These are phyloP conservation scores for Corapipo altera DNA, from an alignment of 2,113 vertebrate species.

Conservation along the genomic window DNA sequence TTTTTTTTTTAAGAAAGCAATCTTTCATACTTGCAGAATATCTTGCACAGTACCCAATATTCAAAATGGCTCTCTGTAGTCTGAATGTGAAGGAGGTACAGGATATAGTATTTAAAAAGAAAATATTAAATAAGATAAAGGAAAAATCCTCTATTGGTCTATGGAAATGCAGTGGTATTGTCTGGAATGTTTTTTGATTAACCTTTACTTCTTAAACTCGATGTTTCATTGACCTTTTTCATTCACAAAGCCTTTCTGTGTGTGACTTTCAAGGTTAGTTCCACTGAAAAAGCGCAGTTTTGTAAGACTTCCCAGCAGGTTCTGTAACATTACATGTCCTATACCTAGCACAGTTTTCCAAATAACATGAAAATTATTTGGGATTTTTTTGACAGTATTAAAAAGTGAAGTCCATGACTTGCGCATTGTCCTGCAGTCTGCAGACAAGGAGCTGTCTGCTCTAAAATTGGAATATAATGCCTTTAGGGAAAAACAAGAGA, in stretches of 20 bases:
- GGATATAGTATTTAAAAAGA: neutral
- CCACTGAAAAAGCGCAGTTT: neutral
- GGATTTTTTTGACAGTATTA: constrained; percentile 76
- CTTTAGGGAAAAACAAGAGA: constrained; percentile 79
- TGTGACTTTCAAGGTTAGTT: neutral
- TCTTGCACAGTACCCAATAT: neutral
- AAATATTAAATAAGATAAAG: neutral
- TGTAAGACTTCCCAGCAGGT: neutral
- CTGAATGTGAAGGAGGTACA: neutral
- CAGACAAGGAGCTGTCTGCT: constrained; percentile 86
- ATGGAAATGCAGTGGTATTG: neutral
- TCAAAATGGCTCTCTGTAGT: neutral
- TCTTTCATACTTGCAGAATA: neutral
- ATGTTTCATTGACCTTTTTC: neutral
- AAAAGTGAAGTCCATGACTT: constrained; percentile 88
- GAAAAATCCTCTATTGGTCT: neutral
- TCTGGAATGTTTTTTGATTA: neutral
- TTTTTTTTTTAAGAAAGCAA: neutral
- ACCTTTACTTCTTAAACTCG: neutral
- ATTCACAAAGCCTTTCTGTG: neutral
- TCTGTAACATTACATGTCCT: neutral
- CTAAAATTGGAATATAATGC: constrained; percentile 71
- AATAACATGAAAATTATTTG: neutral
- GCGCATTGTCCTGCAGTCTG: constrained; percentile 90
- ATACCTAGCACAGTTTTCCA: neutral